Percentiles rank a stretch among this genome's conserved stretches.
phyloP scores from a whole-genome alignment of 2,888 invertebrate genomes.

The Sinodicranocentrus sp. region DNA sequence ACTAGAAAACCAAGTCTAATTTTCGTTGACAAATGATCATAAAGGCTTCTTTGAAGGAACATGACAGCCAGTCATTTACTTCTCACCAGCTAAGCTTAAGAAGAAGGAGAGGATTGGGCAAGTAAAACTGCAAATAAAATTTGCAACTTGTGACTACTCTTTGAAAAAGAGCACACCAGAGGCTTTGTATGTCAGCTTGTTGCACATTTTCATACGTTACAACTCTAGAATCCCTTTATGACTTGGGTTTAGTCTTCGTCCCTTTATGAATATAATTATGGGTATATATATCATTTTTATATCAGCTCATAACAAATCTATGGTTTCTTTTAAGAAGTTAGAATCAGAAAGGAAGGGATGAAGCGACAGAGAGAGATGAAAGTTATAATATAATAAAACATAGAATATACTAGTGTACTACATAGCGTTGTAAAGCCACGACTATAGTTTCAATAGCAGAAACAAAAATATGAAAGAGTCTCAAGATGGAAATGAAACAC shows the following conservation, averaged over 20 bases:
- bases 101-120: not conserved
- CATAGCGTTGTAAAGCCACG: not conserved
- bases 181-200: slow-evolving; percentile 9
- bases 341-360: too few relatives aligned
- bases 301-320: too few relatives aligned
- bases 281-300: too few relatives aligned
- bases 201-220: not conserved
- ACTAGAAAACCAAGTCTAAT: slow-evolving; percentile 28
- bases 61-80: slow-evolving; percentile 51
- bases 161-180: not conserved
- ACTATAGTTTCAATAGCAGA: not conserved
- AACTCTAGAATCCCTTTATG: slow-evolving; percentile 3
- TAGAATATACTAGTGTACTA: too few relatives aligned
- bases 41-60: slow-evolving; percentile 35
- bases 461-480: too few relatives aligned
- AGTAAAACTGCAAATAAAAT: not conserved
- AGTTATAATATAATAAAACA: not conserved
- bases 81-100: slow-evolving; percentile 1
- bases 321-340: too few relatives aligned
- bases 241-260: too few relatives aligned
- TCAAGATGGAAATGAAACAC: too few relatives aligned
- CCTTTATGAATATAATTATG: not conserved
- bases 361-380: not conserved
- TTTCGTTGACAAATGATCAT: slow-evolving; percentile 57
- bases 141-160: not conserved